Evolutionary conservation across 2,888 invertebrate genomes (phyloP), one percentile per base, ranked within the genome.

Genomic region (Cotesia congregata): DNA sequence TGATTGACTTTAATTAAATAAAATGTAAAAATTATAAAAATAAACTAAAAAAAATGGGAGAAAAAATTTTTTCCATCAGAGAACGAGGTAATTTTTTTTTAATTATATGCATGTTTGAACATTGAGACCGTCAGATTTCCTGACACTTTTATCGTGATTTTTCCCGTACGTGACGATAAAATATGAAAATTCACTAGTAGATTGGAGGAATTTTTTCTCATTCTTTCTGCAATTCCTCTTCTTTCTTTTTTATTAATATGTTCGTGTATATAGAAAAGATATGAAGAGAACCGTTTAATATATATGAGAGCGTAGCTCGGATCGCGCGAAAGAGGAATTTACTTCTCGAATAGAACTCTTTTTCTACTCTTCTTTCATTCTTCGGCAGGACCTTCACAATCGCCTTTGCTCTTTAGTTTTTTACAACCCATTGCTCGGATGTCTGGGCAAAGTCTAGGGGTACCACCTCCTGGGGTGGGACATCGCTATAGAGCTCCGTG

Each of bases 401-500:
- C 50, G 50, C 50, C 50, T 50, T 65, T 65, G 65, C 38, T 65
- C 65, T 30, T 12, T 65, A 20, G 65, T 30, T 30, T 65, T 65
- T 65, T 65, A 30, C 7, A 9, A 30, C 38, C 65, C 30, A 50
- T 50, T 50, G 50, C 50, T 7, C 50, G 50, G 50, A 50, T 7
- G 50, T 50, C 7, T 50, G 12, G 50, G 50, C 50, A 9, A 30
- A 30, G 30, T 30, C 30, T 30, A 30, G 30, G 30, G 30, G 30
- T 30, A 30, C 30, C 30, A 30, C 30, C 30, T 30, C 0, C 30
- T 30, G 30, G 30, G 30, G 30, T 30, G 30, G 3, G 30, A 30
- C 30, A 30, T 30, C 30, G 30, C 30, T 30, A 30, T 72, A 72
- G 77, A 62, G 74, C 69, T 74, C 80, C 79, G 77, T 79, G 80